Base-by-base conservation (phyloP, 2,888 invertebrate species). In the Pycnomerus fuliginosus region DNA sequence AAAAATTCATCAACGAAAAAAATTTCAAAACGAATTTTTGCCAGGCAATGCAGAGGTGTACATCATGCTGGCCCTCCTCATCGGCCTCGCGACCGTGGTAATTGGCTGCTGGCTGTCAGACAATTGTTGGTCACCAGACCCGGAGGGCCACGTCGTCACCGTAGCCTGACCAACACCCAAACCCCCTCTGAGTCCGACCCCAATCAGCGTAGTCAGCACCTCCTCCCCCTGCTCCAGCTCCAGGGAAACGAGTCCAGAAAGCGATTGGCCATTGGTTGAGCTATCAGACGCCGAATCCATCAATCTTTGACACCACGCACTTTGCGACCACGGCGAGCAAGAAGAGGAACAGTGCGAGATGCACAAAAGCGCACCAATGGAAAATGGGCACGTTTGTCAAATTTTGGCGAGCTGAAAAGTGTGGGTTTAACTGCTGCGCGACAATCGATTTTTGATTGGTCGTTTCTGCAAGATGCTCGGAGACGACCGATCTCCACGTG, bases 61-160 rank as follows among this genome's bases (percentile, higher is more conserved):
- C 74, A 85, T 85, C 72, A 83, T 85, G 69, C 69, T 85, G 62
- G 85, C 85, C 23, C 74, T 85, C 52, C 74, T 84, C 61, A 85
- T 85, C 67, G 85, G 85, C 32, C 77, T 84, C 64, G 79, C 84
- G 61, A 85, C 85, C 8, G 84, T 85, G 44, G 83, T 85, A 57
- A 82, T 85, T 59, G 85, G 85, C 58, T 85, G 85, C 73, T 85
- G 85, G 85, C 75, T 85, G 43, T 84, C 84, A 22, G 85, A 85
- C 79, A 85, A 85, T 74, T 85, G 85, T 71, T 85, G 85, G 85
- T 84, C 85, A 39, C 84, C 85, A 55, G 85, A 85, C 68, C 84
- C 85, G 43, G 74, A 74, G 33, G 83, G 83, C 64, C 79, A 80
- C 64, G 73, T 76, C 44, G 72, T 82, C 62, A 80, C 82, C 60